Percentiles rank a stretch among this genome's conserved stretches.
Evolutionary conservation across 2,888 invertebrate genomes (phyloP).

Genomic region (Spisula subtruncata): DNA sequence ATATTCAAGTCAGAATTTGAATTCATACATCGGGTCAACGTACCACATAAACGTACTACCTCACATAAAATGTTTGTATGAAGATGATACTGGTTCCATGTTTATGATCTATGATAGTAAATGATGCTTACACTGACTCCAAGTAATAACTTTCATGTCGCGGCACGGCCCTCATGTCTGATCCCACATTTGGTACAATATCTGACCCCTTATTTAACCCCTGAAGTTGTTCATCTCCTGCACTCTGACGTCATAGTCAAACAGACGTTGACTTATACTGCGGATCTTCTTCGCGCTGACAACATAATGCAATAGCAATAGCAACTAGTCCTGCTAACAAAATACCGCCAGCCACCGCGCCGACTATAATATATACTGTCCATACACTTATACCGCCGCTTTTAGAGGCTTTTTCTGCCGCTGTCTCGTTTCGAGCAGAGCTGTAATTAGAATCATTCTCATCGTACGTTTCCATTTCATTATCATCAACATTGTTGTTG

Average conservation of each 20-base stretch:
- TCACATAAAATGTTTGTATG: background rate
- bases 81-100: constrained; percentile 10
- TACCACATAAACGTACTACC: background rate
- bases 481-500: constrained; percentile 18
- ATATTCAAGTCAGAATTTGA: background rate
- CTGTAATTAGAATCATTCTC: background rate
- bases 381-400: constrained; percentile 77
- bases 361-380: constrained; percentile 84
- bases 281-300: constrained; percentile 78
- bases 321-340: constrained; percentile 82
- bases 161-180: constrained; percentile 41
- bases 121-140: constrained; percentile 43
- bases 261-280: constrained; percentile 84
- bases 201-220: constrained; percentile 49
- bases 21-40: background rate
- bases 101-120: background rate
- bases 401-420: constrained; percentile 19
- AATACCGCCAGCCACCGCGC: constrained; percentile 82
- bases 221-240: constrained; percentile 62
- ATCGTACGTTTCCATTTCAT: background rate
- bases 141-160: constrained; percentile 55
- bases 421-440: constrained; percentile 41
- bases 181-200: constrained; percentile 37
- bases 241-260: constrained; percentile 76
- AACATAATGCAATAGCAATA: constrained; percentile 82